Evolutionary conservation across 2,797 vertebrate genomes (phyloP).

Genomic region (Eospalax fontanierii): DNA sequence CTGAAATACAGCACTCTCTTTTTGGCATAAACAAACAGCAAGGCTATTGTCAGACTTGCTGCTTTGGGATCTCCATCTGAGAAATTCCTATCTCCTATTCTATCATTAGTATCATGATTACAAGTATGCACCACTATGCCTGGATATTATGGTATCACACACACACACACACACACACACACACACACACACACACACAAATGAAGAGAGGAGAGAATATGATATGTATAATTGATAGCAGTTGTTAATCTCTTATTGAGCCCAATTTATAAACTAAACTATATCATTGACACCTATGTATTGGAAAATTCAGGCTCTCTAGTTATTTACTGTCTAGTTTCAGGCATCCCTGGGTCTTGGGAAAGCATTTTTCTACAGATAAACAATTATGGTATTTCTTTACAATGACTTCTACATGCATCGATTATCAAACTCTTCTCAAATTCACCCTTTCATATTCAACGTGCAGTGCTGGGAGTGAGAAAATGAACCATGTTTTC

Average conservation of each 20-base stretch:
- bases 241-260: neutral
- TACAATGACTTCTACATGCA: neutral
- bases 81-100: neutral
- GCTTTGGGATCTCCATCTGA: neutral
- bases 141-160: neutral
- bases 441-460: neutral
- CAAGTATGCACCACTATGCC: neutral
- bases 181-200: neutral
- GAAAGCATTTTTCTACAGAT: neutral
- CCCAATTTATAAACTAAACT: neutral
- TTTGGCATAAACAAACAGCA: neutral
- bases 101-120: neutral
- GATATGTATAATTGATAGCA: too few relatives aligned
- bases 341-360: neutral
- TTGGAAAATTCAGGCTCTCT: neutral
- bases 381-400: rapidly evolving
- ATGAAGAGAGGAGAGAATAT: neutral
- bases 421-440: neutral
- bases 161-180: neutral
- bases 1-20: neutral
- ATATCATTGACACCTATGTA: neutral
- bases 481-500: neutral
- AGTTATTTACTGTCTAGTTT: neutral
- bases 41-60: neutral
- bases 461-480: neutral